These are phyloP conservation scores for Aphelenchoides fujianensis DNA, from an alignment of 1,140 invertebrate species.

Conservation along the genomic window DNA sequence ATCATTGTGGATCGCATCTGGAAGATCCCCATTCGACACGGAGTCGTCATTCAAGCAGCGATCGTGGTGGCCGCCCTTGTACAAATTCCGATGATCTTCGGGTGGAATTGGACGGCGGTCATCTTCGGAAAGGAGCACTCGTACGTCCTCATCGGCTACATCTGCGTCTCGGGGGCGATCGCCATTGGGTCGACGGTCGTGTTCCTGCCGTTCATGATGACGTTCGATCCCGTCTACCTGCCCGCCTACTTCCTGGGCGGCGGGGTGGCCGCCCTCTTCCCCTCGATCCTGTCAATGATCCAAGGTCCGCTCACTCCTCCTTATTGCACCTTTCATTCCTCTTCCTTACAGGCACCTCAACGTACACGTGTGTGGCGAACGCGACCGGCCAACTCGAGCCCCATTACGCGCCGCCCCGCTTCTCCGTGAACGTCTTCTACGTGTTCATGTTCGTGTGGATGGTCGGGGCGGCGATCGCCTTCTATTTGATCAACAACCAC, in stretches of 20 bases:
- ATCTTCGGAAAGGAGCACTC: conserved; percentile 67
- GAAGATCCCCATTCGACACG: conserved; percentile 66
- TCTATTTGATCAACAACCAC: conserved; percentile 1
- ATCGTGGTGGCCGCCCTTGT: conserved; percentile 70
- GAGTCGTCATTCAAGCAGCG: conserved; percentile 70
- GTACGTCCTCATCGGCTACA: conserved; percentile 72
- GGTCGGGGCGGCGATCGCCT: neutral
- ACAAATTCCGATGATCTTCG: conserved; percentile 71
- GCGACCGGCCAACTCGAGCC: neutral
- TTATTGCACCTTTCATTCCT: neutral
- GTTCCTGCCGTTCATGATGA: conserved; percentile 82
- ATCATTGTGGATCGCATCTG: conserved; percentile 67
- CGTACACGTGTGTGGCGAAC: neutral
- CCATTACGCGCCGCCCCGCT: neutral
- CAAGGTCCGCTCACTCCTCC: too few species aligned
- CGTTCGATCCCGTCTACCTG: conserved; percentile 73
- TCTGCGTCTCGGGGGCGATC: conserved; percentile 77
- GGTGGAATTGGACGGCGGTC: conserved; percentile 71
- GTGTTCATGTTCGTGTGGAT: neutral
- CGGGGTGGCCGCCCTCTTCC: conserved; percentile 81
- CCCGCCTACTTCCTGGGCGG: conserved; percentile 71
- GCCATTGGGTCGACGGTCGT: conserved; percentile 85
- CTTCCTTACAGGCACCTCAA: neutral
- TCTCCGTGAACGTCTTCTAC: neutral
- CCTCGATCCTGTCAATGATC: conserved; percentile 74